Percentiles rank a stretch among this genome's conserved stretches.
These are phyloP conservation scores for Pterostichus madidus DNA, from an alignment of 2,888 invertebrate species.

Conservation along the genomic window DNA sequence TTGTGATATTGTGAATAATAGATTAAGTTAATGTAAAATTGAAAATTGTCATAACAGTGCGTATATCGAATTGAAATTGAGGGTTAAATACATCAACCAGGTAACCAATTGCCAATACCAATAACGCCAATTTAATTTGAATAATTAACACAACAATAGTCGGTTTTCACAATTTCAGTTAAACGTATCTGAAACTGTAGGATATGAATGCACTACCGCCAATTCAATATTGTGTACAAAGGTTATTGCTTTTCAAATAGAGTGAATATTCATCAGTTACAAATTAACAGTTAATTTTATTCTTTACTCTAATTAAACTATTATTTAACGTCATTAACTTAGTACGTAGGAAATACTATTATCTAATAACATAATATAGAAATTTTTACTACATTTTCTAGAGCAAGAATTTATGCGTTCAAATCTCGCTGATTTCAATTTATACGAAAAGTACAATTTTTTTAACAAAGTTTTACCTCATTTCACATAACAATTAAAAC, in stretches of 20 bases:
- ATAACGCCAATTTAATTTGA: slow-evolving; percentile 41
- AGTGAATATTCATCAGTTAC: slow-evolving; percentile 8
- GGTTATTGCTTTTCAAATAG: slow-evolving; percentile 36
- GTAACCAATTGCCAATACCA: slow-evolving; percentile 6
- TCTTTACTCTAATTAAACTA: not conserved
- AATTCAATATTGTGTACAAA: slow-evolving; percentile 28
- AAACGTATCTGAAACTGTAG: not conserved
- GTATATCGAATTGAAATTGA: too few relatives aligned
- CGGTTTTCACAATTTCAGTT: slow-evolving; percentile 29
- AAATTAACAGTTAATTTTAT: slow-evolving; percentile 28
- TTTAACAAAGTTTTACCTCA: too few relatives aligned
- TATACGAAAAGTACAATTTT: too few relatives aligned
- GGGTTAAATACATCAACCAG: not conserved
- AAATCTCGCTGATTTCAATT: too few relatives aligned
- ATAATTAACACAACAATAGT: slow-evolving; percentile 43
- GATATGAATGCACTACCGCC: not conserved
- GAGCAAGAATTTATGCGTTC: too few relatives aligned
- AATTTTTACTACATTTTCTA: too few relatives aligned
- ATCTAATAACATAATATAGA: too few relatives aligned
- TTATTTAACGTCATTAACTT: slow-evolving; percentile 9
- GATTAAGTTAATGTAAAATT: too few relatives aligned
- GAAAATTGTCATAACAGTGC: too few relatives aligned
- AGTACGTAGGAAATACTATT: too few relatives aligned
- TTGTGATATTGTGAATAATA: too few relatives aligned
- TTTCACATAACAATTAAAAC: too few relatives aligned